Evolutionary conservation across 2,888 invertebrate species (phyloP).

Genomic region (Ectemnius continuus): DNA sequence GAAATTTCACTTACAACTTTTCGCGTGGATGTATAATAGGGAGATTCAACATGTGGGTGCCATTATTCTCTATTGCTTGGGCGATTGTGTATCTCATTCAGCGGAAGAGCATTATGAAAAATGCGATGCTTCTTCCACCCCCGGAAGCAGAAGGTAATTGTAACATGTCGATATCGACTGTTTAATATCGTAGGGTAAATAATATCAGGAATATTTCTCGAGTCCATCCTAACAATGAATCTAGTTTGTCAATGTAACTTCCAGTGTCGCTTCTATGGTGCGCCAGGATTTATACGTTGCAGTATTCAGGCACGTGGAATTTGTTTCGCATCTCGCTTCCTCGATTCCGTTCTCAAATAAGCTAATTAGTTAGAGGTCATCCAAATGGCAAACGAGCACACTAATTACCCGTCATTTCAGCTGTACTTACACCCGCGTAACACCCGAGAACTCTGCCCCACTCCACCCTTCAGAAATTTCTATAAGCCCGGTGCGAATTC

Average conservation of each 20-base stretch:
- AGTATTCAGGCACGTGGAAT: constrained; percentile 49
- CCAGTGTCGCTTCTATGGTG: constrained; percentile 40
- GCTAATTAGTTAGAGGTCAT: constrained; percentile 43
- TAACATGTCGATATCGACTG: not conserved
- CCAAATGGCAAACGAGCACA: constrained; percentile 30
- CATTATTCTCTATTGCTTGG: constrained; percentile 66
- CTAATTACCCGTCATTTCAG: constrained; percentile 7
- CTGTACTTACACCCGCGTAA: not conserved
- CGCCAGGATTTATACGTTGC: constrained; percentile 45
- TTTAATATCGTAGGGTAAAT: not conserved
- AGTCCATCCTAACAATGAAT: not conserved
- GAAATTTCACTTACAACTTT: too few relatives aligned
- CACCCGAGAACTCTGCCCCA: not conserved
- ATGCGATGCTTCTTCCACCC: constrained; percentile 20
- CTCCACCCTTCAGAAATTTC: too few relatives aligned
- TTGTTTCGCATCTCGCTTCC: constrained; percentile 33
- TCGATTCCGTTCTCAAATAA: constrained; percentile 38
- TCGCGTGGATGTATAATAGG: not conserved
- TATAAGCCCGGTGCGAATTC: too few relatives aligned
- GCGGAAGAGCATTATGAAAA: constrained; percentile 40
- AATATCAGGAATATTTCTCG: not conserved
- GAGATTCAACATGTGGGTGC: constrained; percentile 65
- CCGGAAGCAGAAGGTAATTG: constrained; percentile 40
- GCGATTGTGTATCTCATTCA: constrained; percentile 63
- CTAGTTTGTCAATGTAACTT: not conserved